phyloP scores from a whole-genome alignment of 2,888 invertebrate genomes.

The Peribatodes rhomboidaria region DNA sequence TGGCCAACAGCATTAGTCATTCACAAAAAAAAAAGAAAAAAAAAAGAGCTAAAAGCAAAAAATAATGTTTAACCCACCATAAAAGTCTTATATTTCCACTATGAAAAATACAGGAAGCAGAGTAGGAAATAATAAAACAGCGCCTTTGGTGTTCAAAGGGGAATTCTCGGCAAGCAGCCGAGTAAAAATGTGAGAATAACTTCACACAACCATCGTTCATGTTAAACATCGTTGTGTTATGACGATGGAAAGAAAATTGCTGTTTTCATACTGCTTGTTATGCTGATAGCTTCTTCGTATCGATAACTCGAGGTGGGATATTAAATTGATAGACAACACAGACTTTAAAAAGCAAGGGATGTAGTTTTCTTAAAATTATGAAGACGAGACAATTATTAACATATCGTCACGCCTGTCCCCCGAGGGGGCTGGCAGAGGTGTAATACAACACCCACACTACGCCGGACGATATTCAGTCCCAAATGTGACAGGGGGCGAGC shows the following conservation, averaged over 20 bases:
- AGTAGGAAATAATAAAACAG: conserved; percentile 59
- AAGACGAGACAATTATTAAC: too few species aligned
- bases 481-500: too few species aligned
- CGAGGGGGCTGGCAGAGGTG: too few species aligned
- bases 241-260: conserved; percentile 39
- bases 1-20: too few species aligned
- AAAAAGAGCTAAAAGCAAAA: too few species aligned
- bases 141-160: conserved; percentile 44
- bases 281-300: conserved; percentile 30
- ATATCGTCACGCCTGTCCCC: too few species aligned
- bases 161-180: conserved; percentile 40
- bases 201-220: conserved; percentile 26
- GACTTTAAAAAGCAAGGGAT: not conserved
- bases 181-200: conserved; percentile 38
- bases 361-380: too few species aligned
- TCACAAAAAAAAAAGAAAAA: not conserved
- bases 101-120: conserved; percentile 39
- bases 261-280: conserved; percentile 33
- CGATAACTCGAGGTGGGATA: conserved; percentile 21
- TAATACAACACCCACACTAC: too few species aligned
- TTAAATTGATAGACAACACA: conserved; percentile 1
- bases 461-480: too few species aligned
- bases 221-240: conserved; percentile 27
- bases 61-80: too few species aligned
- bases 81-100: conserved; percentile 19